Conservation (phyloP, 2,888 invertebrate species). For the Entomobrya multifasciata region DNA sequence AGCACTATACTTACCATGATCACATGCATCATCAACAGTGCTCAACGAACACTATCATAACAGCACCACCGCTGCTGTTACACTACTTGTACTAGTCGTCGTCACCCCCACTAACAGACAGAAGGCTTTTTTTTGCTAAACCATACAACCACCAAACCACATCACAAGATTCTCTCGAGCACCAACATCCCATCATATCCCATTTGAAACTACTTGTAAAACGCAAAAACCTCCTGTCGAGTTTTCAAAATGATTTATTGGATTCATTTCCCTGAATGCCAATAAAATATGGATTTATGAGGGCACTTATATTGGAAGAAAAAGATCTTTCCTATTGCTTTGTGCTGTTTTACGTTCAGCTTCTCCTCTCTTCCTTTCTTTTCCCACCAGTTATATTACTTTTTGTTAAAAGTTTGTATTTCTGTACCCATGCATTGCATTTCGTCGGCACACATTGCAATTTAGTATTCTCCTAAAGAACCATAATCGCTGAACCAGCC, state of each 20-base stretch:
- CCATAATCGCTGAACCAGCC: constrained; percentile 30
- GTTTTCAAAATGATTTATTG: constrained; percentile 78
- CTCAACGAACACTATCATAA: not conserved
- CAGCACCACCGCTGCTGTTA: not conserved
- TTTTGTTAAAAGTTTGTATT: not conserved
- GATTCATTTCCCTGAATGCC: constrained; percentile 79
- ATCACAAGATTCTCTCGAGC: constrained; percentile 30
- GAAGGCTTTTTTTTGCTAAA: not conserved
- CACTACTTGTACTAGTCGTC: constrained; percentile 2
- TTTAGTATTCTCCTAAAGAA: constrained; percentile 48
- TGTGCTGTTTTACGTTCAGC: constrained; percentile 50
- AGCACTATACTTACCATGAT: constrained; percentile 53
- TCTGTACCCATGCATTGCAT: not conserved
- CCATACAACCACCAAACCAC: constrained; percentile 22
- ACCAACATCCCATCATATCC: constrained; percentile 45
- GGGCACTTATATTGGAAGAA: constrained; percentile 75
- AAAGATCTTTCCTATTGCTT: constrained; percentile 73
- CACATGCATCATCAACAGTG: constrained; percentile 40
- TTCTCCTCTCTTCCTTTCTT: not conserved
- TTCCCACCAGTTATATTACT: constrained; percentile 11
- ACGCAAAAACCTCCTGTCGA: constrained; percentile 70
- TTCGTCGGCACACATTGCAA: constrained; percentile 5
- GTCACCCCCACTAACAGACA: constrained; percentile 14
- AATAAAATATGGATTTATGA: constrained; percentile 79
- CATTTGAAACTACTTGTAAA: constrained; percentile 58